Percentiles rank a stretch among this genome's conserved stretches.
Evolutionary conservation across 2,888 invertebrate species (phyloP).

Genomic region (Erebia palarica): DNA sequence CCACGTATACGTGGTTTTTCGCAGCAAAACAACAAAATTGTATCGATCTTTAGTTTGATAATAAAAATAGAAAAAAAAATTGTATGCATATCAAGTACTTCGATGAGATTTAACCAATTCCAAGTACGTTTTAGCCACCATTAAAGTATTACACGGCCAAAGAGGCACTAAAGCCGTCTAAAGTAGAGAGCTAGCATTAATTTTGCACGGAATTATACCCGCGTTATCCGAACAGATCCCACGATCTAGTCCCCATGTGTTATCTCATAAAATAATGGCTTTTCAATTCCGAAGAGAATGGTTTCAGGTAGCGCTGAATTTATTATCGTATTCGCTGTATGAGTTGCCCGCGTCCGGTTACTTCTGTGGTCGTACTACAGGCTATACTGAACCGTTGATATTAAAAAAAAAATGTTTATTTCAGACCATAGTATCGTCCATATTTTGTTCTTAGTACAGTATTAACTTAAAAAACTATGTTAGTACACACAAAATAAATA

Average conservation of each 20-base stretch:
- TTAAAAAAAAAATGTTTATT: no score
- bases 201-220: conserved; percentile 33
- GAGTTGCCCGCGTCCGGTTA: conserved; percentile 30
- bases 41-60: no score
- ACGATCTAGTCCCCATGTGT: conserved; percentile 40
- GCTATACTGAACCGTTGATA: not conserved
- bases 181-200: conserved; percentile 29
- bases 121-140: conserved; percentile 3
- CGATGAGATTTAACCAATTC: not conserved
- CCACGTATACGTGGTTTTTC: no score
- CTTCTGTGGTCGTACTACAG: conserved; percentile 7
- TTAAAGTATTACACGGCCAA: conserved; percentile 9
- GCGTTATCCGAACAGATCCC: conserved; percentile 32
- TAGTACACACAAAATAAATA: no score
- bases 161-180: conserved; percentile 17
- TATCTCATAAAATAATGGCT: conserved; percentile 45
- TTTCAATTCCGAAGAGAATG: conserved; percentile 46
- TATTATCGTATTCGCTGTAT: conserved; percentile 41
- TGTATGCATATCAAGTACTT: not conserved
- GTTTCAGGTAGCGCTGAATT: conserved; percentile 44
- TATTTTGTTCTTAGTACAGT: no score
- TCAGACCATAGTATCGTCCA: no score
- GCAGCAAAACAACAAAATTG: no score
- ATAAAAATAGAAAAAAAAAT: no score
- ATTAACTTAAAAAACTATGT: no score